Percentiles rank a stretch among this genome's conserved stretches.
Evolutionary conservation across 1,140 invertebrate genomes (phyloP).

Genomic region (Sminthurinus signatus): DNA sequence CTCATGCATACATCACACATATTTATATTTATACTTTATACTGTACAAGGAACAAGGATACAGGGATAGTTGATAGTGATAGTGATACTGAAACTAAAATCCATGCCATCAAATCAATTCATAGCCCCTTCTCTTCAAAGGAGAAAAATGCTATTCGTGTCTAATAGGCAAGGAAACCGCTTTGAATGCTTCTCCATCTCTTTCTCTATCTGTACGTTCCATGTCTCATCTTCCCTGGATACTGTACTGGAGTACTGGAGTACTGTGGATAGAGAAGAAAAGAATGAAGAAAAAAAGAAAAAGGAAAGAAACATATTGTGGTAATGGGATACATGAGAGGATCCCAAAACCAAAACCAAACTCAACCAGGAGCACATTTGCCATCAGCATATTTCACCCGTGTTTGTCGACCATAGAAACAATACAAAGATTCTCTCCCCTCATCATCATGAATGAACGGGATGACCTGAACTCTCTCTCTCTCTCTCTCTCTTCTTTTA

Average conservation of each 20-base stretch:
- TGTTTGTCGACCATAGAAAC: neutral
- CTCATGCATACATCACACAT: too few species aligned
- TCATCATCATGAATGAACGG: too few species aligned
- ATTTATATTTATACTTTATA: too few species aligned
- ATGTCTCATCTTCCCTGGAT: neutral
- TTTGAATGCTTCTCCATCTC: neutral
- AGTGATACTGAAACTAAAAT: too few species aligned
- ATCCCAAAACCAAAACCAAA: too few species aligned
- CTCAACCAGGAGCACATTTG: conserved; percentile 2
- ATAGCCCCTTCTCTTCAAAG: conserved; percentile 8
- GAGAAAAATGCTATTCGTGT: conserved; percentile 4
- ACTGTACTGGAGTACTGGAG: neutral
- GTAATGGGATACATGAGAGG: conserved; percentile 8
- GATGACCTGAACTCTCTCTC: too few species aligned
- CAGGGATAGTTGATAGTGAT: too few species aligned
- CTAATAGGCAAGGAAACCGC: conserved; percentile 8
- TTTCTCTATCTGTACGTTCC: neutral
- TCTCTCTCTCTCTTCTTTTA: neutral
- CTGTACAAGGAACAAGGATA: too few species aligned
- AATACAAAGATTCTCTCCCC: neutral
- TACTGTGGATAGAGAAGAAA: neutral
- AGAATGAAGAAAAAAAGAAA: neutral
- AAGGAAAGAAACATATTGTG: conserved; percentile 2
- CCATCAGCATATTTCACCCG: conserved; percentile 10
- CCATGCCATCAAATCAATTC: conserved; percentile 4